Percentiles rank a stretch among this genome's conserved stretches.
phyloP scores from a whole-genome alignment of 2,888 invertebrate species.

The Drosophila leonis region DNA sequence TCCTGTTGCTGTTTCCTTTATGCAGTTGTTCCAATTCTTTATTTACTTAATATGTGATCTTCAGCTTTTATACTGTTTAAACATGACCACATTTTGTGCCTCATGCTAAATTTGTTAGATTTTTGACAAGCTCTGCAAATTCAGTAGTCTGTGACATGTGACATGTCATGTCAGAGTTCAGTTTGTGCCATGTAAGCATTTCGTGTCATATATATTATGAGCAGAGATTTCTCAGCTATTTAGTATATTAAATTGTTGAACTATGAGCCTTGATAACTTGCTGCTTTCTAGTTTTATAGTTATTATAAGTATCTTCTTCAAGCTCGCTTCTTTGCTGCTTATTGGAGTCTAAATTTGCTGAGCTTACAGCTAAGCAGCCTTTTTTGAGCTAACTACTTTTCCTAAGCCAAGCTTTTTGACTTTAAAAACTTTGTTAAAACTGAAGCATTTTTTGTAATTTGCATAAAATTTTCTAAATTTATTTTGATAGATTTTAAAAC shows the following conservation, averaged over 20 bases:
- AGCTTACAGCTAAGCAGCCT: too few relatives aligned
- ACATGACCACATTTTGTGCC: background rate
- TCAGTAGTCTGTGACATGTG: background rate
- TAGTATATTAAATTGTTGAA: background rate
- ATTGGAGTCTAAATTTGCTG: too few relatives aligned
- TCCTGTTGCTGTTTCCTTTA: background rate
- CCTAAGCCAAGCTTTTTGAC: background rate
- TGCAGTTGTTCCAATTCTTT: background rate
- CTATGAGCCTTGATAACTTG: background rate
- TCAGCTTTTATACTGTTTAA: background rate
- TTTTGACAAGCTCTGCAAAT: background rate
- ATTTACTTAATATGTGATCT: background rate
- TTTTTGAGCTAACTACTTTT: background rate
- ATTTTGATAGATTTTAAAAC: background rate
- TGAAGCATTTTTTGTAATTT: too few relatives aligned
- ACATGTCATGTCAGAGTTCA: background rate
- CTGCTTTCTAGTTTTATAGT: too few relatives aligned
- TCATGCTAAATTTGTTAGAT: background rate
- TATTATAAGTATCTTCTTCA: too few relatives aligned
- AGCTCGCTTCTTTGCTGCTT: too few relatives aligned
- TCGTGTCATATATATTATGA: background rate
- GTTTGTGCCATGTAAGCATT: background rate
- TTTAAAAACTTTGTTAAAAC: background rate
- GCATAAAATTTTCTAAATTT: background rate
- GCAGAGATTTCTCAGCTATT: background rate